A percentile compares a stretch with the other conserved stretches of the same genome.
phyloP scores from a whole-genome alignment of 2,888 invertebrate genomes.

The Melieria picta region DNA sequence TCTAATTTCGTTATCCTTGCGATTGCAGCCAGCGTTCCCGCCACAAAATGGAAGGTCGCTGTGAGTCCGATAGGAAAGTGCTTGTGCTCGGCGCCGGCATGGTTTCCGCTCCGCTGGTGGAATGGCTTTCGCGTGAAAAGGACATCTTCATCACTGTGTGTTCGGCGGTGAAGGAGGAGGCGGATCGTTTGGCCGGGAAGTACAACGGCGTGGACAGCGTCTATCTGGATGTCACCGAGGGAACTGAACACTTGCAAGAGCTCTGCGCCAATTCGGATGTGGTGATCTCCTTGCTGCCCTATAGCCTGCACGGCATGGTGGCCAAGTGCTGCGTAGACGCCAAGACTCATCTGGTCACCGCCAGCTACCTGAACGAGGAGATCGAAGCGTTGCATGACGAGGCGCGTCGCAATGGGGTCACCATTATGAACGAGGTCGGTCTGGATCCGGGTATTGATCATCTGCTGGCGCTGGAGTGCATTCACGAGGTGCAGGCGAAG shows the following conservation, averaged over 20 bases:
- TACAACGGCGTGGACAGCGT: constrained; percentile 83
- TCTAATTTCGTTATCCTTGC: background rate
- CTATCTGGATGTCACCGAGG: constrained; percentile 84
- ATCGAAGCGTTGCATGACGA: constrained; percentile 84
- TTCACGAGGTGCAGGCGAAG: constrained; percentile 87
- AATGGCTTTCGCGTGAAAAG: constrained; percentile 88
- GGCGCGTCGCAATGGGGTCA: constrained; percentile 89
- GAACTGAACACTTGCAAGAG: constrained; percentile 73
- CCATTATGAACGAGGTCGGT: constrained; percentile 95
- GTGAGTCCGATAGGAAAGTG: constrained; percentile 75
- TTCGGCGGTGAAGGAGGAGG: constrained; percentile 88
- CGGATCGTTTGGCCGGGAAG: constrained; percentile 81
- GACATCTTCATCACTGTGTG: constrained; percentile 86
- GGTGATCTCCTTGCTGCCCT: constrained; percentile 90
- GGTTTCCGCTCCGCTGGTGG: constrained; percentile 93
- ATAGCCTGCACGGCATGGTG: constrained; percentile 84
- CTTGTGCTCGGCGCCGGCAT: constrained; percentile 95
- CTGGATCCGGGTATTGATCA: constrained; percentile 99
- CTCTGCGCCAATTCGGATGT: constrained; percentile 80
- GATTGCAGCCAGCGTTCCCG: constrained; percentile 71
- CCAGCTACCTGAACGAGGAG: constrained; percentile 90
- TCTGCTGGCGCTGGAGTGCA: constrained; percentile 94
- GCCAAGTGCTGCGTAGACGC: constrained; percentile 89
- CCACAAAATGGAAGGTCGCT: constrained; percentile 75
- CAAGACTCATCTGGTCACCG: constrained; percentile 93